Percentiles rank a stretch among this genome's conserved stretches.
These are phyloP conservation scores for Brachyopa scutellaris DNA, from an alignment of 2,888 invertebrate genomes.

Conservation along the genomic window DNA sequence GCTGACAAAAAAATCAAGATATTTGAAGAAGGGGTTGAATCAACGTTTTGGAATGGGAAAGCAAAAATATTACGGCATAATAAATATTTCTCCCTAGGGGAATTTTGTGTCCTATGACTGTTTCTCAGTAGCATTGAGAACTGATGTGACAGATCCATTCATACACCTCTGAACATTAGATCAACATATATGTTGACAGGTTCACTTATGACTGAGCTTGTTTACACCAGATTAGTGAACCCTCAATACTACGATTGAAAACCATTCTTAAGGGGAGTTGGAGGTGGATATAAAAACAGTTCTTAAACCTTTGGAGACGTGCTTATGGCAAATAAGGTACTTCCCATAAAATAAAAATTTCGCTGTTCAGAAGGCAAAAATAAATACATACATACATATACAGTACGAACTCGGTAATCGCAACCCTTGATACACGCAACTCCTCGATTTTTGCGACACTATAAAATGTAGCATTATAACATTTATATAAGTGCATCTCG, in stretches of 20 bases:
- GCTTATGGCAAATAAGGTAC: too few relatives aligned
- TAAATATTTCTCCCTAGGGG: slow-evolving; percentile 59
- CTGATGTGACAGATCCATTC: slow-evolving; percentile 54
- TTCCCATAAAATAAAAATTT: too few relatives aligned
- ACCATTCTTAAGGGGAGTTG: too few relatives aligned
- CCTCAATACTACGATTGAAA: not conserved
- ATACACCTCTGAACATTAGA: slow-evolving; percentile 58
- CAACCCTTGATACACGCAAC: too few relatives aligned
- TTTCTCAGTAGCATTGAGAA: slow-evolving; percentile 34
- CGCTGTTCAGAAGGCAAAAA: too few relatives aligned
- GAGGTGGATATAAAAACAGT: not conserved
- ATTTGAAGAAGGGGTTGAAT: slow-evolving; percentile 60
- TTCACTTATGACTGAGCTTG: slow-evolving; percentile 52
- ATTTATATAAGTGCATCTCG: too few relatives aligned
- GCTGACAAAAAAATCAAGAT: slow-evolving; percentile 53
- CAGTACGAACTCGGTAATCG: too few relatives aligned
- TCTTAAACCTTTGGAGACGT: too few relatives aligned
- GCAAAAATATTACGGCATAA: slow-evolving; percentile 58
- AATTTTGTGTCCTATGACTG: slow-evolving; percentile 16
- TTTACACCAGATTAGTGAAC: slow-evolving; percentile 36
- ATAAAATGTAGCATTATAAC: too few relatives aligned
- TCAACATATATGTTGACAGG: slow-evolving; percentile 56
- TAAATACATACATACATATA: too few relatives aligned
- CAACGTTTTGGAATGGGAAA: slow-evolving; percentile 27
- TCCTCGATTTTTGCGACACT: too few relatives aligned